Evolutionary conservation across 2,888 invertebrate genomes (phyloP), one percentile per base, ranked within the genome.

Genomic region (Harmothoe impar): DNA sequence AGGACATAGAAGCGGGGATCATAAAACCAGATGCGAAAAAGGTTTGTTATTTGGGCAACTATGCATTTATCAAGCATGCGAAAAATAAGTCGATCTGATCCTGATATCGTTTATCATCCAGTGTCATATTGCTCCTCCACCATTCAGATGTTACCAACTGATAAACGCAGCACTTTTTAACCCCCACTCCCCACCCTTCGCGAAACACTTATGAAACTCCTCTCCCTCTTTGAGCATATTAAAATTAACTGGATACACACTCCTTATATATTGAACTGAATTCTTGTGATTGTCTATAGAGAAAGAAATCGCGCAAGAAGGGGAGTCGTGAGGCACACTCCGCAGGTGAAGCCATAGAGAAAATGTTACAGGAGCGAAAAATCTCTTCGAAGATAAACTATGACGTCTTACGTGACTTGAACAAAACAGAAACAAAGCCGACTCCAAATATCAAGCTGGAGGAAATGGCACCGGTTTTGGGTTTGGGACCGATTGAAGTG

Each of bases 371-470:
- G 93, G 99, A 99, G 95, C 99, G 99, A 96, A 98, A 98, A 95
- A 98, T 99, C 93, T 99, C 99, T 1, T 97, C 97, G 5, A 99
- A 99, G 97, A 99, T 99, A 90, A 99, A 99, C 96, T 99, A 99
- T 95, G 99, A 99, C 93, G 99, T 99, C 68, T 96, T 99, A 91
- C 98, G 98, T 95, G 98, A 97, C 93, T 96, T 99, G 25, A 94
- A 94, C 89, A 92, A 91, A 43, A 77, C 68, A 29, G 90, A 90
- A 23, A 89, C 29, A n/a, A 89, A 89, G 77, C 89, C 89, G 5
- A 1, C 54, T 10, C 52, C 54, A 0, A 56, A 25, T 31, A 56
- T 86, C 31, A 86, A 86, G 23, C 10, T 52, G 52, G 86, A 86
- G 54, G 68, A 56, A 31, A 33, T 33, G 15, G 29, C 23, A 10